A percentile compares a stretch with the other conserved stretches of the same genome.
These are phyloP conservation scores for Erebia epiphron DNA, from an alignment of 2,888 invertebrate species.

Conservation along the genomic window DNA sequence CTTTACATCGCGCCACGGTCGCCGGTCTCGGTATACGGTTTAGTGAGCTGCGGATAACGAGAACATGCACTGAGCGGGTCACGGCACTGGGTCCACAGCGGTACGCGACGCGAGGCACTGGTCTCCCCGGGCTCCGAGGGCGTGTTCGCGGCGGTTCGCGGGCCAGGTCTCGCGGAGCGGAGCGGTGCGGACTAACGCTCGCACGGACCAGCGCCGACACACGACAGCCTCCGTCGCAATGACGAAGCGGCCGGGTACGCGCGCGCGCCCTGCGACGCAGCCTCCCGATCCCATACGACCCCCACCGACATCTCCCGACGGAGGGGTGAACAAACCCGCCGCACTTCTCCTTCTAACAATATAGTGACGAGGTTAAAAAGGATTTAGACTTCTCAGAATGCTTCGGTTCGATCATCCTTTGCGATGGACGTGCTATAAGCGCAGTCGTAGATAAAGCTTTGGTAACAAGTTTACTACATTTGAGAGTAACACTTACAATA, in stretches of 20 bases:
- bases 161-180: conserved; percentile 52
- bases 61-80: conserved; percentile 82
- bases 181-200: conserved; percentile 68
- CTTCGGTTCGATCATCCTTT: conserved; percentile 70
- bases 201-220: conserved; percentile 78
- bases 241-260: conserved; percentile 81
- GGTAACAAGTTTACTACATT: conserved; percentile 3
- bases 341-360: conserved; percentile 75
- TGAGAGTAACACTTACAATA: neutral
- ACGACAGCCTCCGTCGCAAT: conserved; percentile 82
- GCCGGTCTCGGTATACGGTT: conserved; percentile 86
- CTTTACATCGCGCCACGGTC: conserved; percentile 84
- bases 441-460: neutral
- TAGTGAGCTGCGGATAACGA: conserved; percentile 82
- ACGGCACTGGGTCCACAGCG: conserved; percentile 39
- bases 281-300: conserved; percentile 73
- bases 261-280: conserved; percentile 78
- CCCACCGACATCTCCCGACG: conserved; percentile 66
- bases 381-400: conserved; percentile 76
- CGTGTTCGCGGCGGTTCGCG: conserved; percentile 53
- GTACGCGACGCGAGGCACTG: conserved; percentile 44
- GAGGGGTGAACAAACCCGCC: conserved; percentile 79
- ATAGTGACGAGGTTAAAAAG: conserved; percentile 78
- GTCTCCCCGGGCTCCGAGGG: conserved; percentile 46
- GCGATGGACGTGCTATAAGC: conserved; percentile 34